Evolutionary conservation across 2,113 vertebrate genomes (phyloP).

Genomic region (Nothobranchius furzeri): DNA sequence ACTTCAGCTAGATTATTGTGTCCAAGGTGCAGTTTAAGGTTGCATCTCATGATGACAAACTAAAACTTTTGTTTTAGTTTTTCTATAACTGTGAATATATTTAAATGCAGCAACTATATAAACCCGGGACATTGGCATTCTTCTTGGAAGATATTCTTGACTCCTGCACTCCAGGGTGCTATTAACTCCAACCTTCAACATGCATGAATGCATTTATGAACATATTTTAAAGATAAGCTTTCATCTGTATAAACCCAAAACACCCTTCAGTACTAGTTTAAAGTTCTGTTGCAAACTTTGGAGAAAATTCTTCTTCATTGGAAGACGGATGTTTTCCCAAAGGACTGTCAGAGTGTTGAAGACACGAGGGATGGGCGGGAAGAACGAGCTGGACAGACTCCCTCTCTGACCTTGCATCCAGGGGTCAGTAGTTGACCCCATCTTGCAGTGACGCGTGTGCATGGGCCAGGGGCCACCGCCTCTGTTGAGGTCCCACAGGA

Average conservation of each 20-base stretch:
- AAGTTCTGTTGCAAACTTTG: constrained; percentile 9
- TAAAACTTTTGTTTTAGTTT: background rate
- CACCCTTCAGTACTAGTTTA: background rate
- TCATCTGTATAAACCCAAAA: background rate
- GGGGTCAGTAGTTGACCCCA: constrained; percentile 51
- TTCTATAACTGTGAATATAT: background rate
- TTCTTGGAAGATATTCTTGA: background rate
- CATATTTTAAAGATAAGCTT: constrained; percentile 7
- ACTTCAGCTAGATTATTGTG: background rate
- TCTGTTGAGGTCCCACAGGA: constrained; percentile 57
- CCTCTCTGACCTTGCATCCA: constrained; percentile 40
- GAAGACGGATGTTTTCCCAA: constrained; percentile 7
- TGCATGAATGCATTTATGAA: constrained; percentile 10
- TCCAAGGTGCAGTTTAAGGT: background rate
- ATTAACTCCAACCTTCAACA: background rate
- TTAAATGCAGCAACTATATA: background rate
- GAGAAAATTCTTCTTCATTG: background rate
- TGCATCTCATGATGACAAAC: too few relatives aligned
- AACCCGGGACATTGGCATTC: background rate
- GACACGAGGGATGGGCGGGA: constrained; percentile 5
- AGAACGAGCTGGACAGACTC: constrained; percentile 24
- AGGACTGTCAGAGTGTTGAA: constrained; percentile 9
- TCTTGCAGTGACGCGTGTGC: constrained; percentile 61
- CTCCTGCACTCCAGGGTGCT: background rate
- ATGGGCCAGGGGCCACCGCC: constrained; percentile 65